Conservation (phyloP, 1,140 invertebrate genomes). For the Apis florea region DNA sequence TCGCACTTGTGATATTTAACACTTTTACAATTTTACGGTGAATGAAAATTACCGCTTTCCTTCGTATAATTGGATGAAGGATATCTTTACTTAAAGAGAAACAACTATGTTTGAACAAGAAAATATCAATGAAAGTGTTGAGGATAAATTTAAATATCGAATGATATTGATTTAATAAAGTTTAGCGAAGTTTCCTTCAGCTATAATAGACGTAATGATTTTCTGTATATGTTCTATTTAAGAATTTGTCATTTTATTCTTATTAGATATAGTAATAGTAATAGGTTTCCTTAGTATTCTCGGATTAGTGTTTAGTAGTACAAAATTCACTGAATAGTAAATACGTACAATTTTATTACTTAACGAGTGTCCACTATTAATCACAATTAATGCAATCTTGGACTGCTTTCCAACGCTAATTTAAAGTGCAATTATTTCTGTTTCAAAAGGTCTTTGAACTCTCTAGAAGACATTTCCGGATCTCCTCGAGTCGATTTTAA, state of each 20-base stretch:
- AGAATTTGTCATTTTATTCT: background rate
- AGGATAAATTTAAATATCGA: slow-evolving; percentile 19
- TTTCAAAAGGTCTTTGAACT: slow-evolving; percentile 22
- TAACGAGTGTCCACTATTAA: slow-evolving; percentile 27
- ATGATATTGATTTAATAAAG: background rate
- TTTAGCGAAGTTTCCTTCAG: slow-evolving; percentile 1
- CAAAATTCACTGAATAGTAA: background rate
- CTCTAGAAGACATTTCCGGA: slow-evolving; percentile 7
- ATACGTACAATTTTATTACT: background rate
- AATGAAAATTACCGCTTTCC: background rate
- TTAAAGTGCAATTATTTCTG: slow-evolving; percentile 24
- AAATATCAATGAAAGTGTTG: slow-evolving; percentile 42
- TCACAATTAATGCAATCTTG: slow-evolving; percentile 10
- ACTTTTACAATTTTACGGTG: background rate
- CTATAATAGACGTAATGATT: slow-evolving; percentile 8
- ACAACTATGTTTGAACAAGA: background rate
- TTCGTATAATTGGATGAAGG: background rate
- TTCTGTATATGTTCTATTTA: background rate
- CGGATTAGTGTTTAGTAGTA: background rate
- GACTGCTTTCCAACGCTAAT: background rate
- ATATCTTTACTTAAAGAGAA: background rate
- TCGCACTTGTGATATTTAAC: slow-evolving; percentile 21
- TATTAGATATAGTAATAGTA: no score
- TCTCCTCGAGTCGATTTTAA: background rate
- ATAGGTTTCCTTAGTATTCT: background rate